phyloP scores from a whole-genome alignment of 2,113 vertebrate species.

The Aepyceros melampus region DNA sequence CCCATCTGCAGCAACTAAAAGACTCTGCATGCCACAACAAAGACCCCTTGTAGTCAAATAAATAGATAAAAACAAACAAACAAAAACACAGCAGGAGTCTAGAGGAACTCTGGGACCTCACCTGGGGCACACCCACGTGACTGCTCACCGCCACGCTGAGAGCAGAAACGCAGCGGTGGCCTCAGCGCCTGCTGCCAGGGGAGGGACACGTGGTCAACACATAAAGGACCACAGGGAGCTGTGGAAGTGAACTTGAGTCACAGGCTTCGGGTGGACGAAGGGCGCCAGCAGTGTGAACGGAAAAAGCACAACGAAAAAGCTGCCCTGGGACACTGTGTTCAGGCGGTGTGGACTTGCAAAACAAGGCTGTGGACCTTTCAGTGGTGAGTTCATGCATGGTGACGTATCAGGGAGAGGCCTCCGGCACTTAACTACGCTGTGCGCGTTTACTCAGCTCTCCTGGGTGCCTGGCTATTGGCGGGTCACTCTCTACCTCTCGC shows the following conservation, averaged over 20 bases:
- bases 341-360: not conserved
- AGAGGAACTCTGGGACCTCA: not conserved
- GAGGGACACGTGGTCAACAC: accelerated
- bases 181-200: no score
- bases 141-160: not conserved
- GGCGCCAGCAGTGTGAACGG: not conserved
- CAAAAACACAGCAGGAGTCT: not conserved
- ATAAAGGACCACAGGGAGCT: not conserved
- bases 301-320: no score
- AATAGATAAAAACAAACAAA: not conserved
- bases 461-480: not conserved
- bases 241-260: not conserved
- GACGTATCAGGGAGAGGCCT: no score
- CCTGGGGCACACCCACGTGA: not conserved
- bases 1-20: not conserved
- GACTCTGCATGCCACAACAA: not conserved
- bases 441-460: accelerated
- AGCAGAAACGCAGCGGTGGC: not conserved
- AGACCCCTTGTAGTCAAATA: not conserved
- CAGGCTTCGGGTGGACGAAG: accelerated
- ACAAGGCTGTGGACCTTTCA: accelerated
- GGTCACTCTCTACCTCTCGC: not conserved
- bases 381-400: accelerated
- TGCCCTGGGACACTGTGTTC: accelerated
- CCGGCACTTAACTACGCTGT: accelerated